Percentiles rank a stretch among this genome's conserved stretches.
Conservation (phyloP, 2,888 invertebrate species). For the Neria commutata region DNA sequence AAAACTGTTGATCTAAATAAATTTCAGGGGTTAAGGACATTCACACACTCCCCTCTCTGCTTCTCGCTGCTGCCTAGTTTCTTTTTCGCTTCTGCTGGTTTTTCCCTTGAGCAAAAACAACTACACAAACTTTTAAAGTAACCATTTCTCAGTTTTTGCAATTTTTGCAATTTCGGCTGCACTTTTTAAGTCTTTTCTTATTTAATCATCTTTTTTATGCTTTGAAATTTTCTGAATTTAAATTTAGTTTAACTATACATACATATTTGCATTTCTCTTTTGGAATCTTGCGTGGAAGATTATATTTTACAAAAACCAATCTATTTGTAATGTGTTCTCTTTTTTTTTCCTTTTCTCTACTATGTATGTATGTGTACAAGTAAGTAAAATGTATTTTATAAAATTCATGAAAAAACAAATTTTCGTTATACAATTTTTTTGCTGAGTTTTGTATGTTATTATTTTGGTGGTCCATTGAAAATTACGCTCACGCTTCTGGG, state of each 20-base stretch:
- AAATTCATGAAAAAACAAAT: constrained; percentile 12
- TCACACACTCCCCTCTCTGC: constrained; percentile 1
- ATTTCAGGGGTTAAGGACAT: neutral
- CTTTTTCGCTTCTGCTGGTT: no score
- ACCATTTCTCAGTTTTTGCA: constrained; percentile 5
- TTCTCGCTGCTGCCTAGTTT: neutral
- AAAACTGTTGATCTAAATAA: neutral
- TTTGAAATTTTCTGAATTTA: constrained; percentile 5
- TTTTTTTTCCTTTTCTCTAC: neutral
- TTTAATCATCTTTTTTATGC: constrained; percentile 9
- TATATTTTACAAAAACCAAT: no score
- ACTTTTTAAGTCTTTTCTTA: constrained; percentile 12
- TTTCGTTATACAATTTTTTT: constrained; percentile 2
- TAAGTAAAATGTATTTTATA: neutral
- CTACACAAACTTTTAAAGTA: constrained; percentile 7
- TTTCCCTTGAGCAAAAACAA: no score
- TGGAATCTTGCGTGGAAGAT: neutral
- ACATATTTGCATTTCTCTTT: neutral
- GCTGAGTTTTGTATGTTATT: neutral
- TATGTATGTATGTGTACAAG: neutral
- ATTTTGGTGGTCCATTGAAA: neutral
- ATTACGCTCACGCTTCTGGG: no score
- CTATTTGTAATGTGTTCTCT: neutral
- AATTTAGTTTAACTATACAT: neutral
- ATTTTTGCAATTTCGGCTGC: no score